phyloP scores from a whole-genome alignment of 2,113 vertebrate species.

The Dicentrarchus labrax region DNA sequence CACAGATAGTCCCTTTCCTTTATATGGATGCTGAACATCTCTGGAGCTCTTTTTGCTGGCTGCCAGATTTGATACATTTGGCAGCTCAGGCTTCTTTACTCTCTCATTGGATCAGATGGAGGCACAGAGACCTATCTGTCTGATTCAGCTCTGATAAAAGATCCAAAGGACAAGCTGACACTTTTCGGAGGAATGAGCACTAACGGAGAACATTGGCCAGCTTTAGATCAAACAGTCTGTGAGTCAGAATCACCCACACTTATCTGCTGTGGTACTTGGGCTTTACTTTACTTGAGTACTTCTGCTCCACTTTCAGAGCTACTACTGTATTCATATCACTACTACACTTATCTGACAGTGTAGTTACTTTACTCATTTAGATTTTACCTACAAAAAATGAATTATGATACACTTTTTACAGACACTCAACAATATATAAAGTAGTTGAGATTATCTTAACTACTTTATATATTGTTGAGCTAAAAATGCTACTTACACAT shows the following conservation, averaged over 20 bases:
- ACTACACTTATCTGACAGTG: not conserved
- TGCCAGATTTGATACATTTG: slow-evolving; percentile 49
- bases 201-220: slow-evolving; percentile 6
- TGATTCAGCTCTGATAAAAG: slow-evolving; percentile 47
- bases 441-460: no score
- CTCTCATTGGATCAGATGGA: slow-evolving; percentile 45
- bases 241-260: slow-evolving; percentile 10
- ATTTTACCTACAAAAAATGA: not conserved
- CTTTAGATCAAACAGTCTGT: slow-evolving; percentile 8
- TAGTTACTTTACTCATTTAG: not conserved
- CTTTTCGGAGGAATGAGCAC: slow-evolving; percentile 27
- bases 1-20: slow-evolving; percentile 26
- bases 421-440: no score
- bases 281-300: not conserved
- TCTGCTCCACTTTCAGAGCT: not conserved
- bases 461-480: no score
- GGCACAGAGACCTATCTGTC: slow-evolving; percentile 31
- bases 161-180: slow-evolving; percentile 49
- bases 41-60: slow-evolving; percentile 23
- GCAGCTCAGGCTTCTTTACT: slow-evolving; percentile 39
- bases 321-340: no score
- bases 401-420: no score
- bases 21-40: slow-evolving; percentile 23
- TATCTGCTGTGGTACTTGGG: not conserved
- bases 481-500: no score